phyloP scores from a whole-genome alignment of 53 echinoderm and acorn worm genomes.

The Henricia sp. region DNA sequence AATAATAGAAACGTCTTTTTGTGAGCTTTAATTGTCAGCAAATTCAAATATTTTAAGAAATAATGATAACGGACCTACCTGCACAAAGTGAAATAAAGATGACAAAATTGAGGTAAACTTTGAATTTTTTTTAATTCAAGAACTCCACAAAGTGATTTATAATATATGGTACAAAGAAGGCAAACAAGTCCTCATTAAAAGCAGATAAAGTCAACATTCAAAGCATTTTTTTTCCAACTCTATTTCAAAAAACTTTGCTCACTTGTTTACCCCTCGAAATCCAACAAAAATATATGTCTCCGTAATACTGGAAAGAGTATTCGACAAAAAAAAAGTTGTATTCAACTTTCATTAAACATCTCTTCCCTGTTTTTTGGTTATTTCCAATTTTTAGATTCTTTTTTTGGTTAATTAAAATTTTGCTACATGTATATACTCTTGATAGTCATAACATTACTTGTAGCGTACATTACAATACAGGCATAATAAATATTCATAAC shows the following conservation, averaged over 20 bases:
- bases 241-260: conserved; percentile 40
- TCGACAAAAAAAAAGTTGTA: conserved; percentile 50
- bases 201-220: conserved; percentile 58
- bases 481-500: conserved; percentile 44
- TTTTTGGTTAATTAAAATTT: conserved; percentile 27
- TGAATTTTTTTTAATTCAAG: conserved; percentile 52
- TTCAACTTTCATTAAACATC: conserved; percentile 33
- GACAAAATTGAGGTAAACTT: conserved; percentile 59
- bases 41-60: too few relatives aligned
- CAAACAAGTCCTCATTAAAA: conserved; percentile 50
- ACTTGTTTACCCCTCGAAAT: conserved; percentile 39
- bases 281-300: conserved; percentile 63
- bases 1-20: too few relatives aligned
- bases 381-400: conserved; percentile 8
- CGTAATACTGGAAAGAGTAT: conserved; percentile 60
- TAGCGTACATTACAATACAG: conserved; percentile 56
- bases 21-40: too few relatives aligned
- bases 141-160: conserved; percentile 64
- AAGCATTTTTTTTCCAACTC: conserved; percentile 31
- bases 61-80: too few relatives aligned
- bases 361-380: conserved; percentile 21
- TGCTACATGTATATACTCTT: conserved; percentile 37
- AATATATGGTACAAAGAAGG: conserved; percentile 62
- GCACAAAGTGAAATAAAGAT: too few relatives aligned
- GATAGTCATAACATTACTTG: conserved; percentile 48